Conservation (phyloP, 2,113 vertebrate species). For the Haemorhous mexicanus region DNA sequence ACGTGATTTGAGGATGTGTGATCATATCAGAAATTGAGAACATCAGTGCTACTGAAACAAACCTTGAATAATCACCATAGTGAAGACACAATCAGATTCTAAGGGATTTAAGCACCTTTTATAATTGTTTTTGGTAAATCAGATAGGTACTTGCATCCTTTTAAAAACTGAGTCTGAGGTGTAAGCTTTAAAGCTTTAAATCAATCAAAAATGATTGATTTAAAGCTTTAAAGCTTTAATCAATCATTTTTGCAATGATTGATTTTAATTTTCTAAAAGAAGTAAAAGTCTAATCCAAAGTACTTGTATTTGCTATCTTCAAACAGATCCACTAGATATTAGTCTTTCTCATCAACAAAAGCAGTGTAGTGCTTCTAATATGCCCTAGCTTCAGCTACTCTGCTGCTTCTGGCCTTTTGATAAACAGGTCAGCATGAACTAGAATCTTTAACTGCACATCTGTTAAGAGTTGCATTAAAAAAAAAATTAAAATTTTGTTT, state of each 20-base stretch:
- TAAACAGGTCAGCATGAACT: background rate
- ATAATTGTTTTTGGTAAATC: background rate
- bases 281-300: background rate
- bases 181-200: background rate
- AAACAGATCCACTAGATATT: background rate
- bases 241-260: background rate
- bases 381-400: background rate
- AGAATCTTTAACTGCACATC: background rate
- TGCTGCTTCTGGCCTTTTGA: background rate
- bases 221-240: background rate
- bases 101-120: background rate
- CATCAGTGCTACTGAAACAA: background rate
- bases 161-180: background rate
- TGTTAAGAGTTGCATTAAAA: background rate
- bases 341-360: background rate
- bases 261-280: background rate
- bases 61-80: background rate
- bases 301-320: background rate
- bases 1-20: background rate
- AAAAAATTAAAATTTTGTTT: no score
- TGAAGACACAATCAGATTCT: background rate
- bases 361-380: background rate
- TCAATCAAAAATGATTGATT: no score
- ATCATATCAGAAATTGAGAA: background rate
- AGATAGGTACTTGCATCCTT: background rate